Evolutionary conservation across 2,797 vertebrate species (phyloP), one percentile per base, ranked within the genome.

Genomic region (Dryobates pubescens): DNA sequence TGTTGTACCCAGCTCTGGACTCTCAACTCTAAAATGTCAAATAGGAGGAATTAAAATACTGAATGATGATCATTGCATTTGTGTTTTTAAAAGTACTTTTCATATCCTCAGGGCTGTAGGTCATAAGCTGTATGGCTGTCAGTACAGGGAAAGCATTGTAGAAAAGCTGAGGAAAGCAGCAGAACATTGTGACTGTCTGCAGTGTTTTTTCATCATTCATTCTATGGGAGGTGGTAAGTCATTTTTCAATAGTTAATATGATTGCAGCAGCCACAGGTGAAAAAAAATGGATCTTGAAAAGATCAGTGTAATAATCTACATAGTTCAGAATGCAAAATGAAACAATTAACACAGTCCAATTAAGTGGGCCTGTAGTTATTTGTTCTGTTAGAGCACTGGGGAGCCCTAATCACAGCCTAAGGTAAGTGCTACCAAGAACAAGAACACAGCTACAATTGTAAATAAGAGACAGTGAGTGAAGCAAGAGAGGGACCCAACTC

Each of bases 171-270:
- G 99, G 82, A 98, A 97, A 92, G 97, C 98, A 0, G 99, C 99
- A 56, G 99, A 99, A 62, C 98, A 98, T 29, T 99, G 99, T 87
- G 99, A 99, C 96, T 99, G 98, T 95, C 97, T 99, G 15, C 99
- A 99, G 96, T 98, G 98, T 92, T 99, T 99, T 94, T 99, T 99
- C 90, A 94, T 99, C 76, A 98, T 99, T 94, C 99, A 99, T 96
- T 99, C 99, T 23, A 99, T 99, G 99, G 99, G 99, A 97, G 99
- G 99, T 97, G 99, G 99, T 99, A 96, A 98, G 97, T 86, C 85
- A 57, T 62, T 47, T 61, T 65, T 64, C 76, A 49, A 17, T 64
- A 9, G 9, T 32, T 59, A 62, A 2, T 47, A 17, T 81, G 63
- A 19, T 18, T 79, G 15, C 45, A 79, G 14, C 17, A 67, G 51